Base-by-base conservation (phyloP, 2,888 invertebrate species). In the Pollenia griseotomentosa region DNA sequence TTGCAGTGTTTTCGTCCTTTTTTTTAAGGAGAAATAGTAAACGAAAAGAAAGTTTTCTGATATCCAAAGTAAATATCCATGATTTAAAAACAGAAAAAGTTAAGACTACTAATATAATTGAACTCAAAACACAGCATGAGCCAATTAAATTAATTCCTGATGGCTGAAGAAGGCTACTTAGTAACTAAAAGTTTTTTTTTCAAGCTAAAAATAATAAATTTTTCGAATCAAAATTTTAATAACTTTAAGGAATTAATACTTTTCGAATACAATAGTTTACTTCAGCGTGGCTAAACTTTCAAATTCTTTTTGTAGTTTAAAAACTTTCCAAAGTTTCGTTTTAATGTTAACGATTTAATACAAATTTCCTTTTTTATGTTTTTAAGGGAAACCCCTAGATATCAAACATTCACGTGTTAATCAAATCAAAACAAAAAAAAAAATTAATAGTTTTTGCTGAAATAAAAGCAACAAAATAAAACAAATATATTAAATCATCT, bases 31-130 rank as follows among this genome's bases (percentile, higher is more conserved):
- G 42, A 11, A 53, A 51, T 51, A 33, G 23, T 40, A 48, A 33
- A 14, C n/a, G 63, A 33, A 33, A 71, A 73, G 16, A 57, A 85
- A 75, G 75, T 71, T 80, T 75, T 16, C 48, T 65, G 16, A 57
- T 80, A 74, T 65, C 55, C 70, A 70, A 57, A 57, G 75, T 55
- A 85, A 85, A 85, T 80, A 75, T 46, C 70, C 61, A 46, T 85
- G 80, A 80, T 75, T 71, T 75, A 14, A 40, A 61, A 70, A 59
- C 5, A 51, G 16, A 23, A 42, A n/a, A 79, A 61, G 53, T 70
- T 70, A 11, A 61, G 68, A 68, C 48, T 48, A 51, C 48, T 66
- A 74, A 74, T 74, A 51, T 48, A 82, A 82, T 74, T 57, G 74
- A 59, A 73, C 14, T 51, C 16, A 73, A 57, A 65, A 81, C 73